Evolutionary conservation across 1,140 invertebrate genomes (phyloP).

Genomic region (Hesperophylax magnus): DNA sequence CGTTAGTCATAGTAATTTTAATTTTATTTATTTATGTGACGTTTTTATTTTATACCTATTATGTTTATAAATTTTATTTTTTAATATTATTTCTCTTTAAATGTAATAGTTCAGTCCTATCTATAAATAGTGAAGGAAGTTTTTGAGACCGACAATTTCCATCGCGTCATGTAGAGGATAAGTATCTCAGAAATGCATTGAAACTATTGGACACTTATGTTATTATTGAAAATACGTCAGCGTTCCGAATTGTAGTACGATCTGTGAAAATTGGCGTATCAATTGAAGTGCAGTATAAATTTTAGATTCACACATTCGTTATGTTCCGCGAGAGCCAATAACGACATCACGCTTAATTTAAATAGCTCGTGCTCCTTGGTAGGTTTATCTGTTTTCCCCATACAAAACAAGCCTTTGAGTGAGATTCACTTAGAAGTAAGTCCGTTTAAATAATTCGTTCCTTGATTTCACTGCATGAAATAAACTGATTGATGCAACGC

Average conservation of each 20-base stretch:
- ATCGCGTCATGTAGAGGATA: no score
- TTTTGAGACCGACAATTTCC: no score
- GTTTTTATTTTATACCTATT: no score
- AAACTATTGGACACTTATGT: neutral
- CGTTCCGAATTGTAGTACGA: neutral
- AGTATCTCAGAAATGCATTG: no score
- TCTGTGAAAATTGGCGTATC: constrained; percentile 39
- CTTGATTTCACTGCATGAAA: neutral
- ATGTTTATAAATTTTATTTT: no score
- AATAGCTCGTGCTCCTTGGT: constrained; percentile 8
- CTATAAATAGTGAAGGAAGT: no score
- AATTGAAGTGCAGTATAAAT: constrained; percentile 18
- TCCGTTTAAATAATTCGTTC: constrained; percentile 2
- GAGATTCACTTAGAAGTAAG: neutral
- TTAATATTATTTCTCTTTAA: no score
- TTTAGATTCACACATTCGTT: constrained; percentile 25
- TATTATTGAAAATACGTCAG: constrained; percentile 8
- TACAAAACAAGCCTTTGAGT: constrained; percentile 4
- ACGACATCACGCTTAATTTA: constrained; percentile 42
- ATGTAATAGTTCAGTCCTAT: no score
- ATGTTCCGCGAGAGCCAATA: constrained; percentile 35
- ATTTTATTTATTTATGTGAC: no score
- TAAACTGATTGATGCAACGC: constrained; percentile 10
- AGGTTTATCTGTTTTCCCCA: neutral
- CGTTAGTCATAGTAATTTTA: no score